Evolutionary conservation across 2,888 invertebrate species (phyloP), one percentile per base, ranked within the genome.

Genomic region (Eristalis tenax): DNA sequence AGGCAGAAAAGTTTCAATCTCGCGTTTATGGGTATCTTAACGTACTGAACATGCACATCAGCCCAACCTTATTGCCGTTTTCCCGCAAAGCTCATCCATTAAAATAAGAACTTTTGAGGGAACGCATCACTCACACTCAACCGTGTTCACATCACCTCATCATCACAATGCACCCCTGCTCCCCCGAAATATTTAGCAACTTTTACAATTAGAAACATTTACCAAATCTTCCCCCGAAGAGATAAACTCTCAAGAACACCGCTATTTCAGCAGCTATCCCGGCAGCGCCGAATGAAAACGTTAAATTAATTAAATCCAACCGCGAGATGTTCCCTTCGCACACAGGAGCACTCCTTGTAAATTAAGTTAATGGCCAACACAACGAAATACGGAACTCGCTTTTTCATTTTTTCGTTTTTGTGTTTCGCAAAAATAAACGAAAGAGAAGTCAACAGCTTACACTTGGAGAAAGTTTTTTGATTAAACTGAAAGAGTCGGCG

Each of bases 291-390:
- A 50, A 40, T 35, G 35, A 32, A 66, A 79, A 59, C 65, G 71
- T 73, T 79, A 66, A 79, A 79, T 71, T 71, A 79, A 79, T 79
- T 79, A 79, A 79, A 71, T 66, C 18, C 79, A 40, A 73, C 59
- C 65, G 40, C 57, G 40, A 66, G 59, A 79, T 57, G 13, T 32
- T 65, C 59, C 79, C 66, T 65, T 22, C 23, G n/a, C 32, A 32
- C 65, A 35, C 26, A 57, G 38, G 13, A 65, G 26, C 32, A 38
- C 18, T 78, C 64, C 65, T 59, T 79, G 79, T 79, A 71, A 71
- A 79, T 79, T 79, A 59, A 73, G 71, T 79, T 71, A 79, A 71
- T 65, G 65, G 59, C 79, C 71, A 23, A 71, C 64, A 22, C 32
- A 57, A 26, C 63, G 32, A 70, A 56, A 69, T 4, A 50, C 50